Conservation (phyloP, 1,140 invertebrate species). For the Danaus melanippus region DNA sequence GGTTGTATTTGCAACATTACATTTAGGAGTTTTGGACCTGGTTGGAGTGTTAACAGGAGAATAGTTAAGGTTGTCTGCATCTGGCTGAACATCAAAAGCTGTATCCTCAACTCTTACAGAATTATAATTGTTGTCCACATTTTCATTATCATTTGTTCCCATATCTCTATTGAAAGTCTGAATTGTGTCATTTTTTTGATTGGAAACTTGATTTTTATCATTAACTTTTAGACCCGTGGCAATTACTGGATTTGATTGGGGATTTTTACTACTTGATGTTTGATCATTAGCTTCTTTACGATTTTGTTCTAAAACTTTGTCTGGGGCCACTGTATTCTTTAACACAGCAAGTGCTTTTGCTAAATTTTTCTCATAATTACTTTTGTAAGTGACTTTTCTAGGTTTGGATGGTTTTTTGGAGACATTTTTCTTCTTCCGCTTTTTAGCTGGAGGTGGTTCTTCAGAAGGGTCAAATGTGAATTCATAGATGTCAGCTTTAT, state of each 20-base stretch:
- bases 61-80: slow-evolving; percentile 43
- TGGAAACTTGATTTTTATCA: not conserved
- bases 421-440: slow-evolving; percentile 40
- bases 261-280: not conserved
- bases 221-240: not conserved
- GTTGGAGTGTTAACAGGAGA: slow-evolving; percentile 51
- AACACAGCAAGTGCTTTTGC: slow-evolving; percentile 45
- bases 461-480: slow-evolving; percentile 62
- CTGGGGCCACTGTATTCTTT: slow-evolving; percentile 32
- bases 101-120: slow-evolving; percentile 55
- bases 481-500: slow-evolving; percentile 54
- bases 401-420: slow-evolving; percentile 39
- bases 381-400: slow-evolving; percentile 37
- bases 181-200: slow-evolving; percentile 4
- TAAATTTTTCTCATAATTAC: slow-evolving; percentile 54
- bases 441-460: slow-evolving; percentile 54
- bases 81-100: slow-evolving; percentile 43
- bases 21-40: slow-evolving; percentile 15
- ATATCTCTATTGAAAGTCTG: not conserved
- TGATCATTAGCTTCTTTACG: slow-evolving; percentile 4
- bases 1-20: slow-evolving; percentile 5
- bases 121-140: slow-evolving; percentile 27
- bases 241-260: too few relatives aligned
- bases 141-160: slow-evolving; percentile 7
- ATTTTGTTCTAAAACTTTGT: slow-evolving; percentile 12